Base-by-base conservation (phyloP, 2,888 invertebrate genomes). In the Perizoma flavofasciatum region DNA sequence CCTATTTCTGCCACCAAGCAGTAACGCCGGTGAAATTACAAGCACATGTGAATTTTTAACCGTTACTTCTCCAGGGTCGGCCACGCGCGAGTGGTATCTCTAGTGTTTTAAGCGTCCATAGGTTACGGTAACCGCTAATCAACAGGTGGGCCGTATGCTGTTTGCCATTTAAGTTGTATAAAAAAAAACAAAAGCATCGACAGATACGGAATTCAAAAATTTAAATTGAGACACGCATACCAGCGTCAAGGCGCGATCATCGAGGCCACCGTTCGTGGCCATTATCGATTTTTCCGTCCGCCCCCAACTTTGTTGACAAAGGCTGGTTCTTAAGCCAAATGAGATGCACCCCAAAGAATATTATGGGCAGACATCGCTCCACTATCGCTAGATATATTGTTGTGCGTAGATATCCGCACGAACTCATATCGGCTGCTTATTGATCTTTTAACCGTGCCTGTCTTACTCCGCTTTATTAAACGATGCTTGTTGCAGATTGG, bases 261-360 rank as follows among this genome's bases (percentile, higher is more conserved):
- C 83, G 80, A 76, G 77, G 79, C 78, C 75, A 79, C 68, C 43
- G 84, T 80, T 82, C 83, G 88, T 78, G 87, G 86, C 80, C 77
- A 84, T 75, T 90, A 91, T 92, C 89, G 92, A 91, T 91, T 91
- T 90, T 91, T 84, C 83, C 82, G 77, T 77, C 82, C 86, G 77
- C 86, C 91, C 90, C 89, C 85, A 85, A 85, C 82, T 85, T 86
- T 91, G 91, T 92, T 92, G 91, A 92, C 91, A 92, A 90, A 91
- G 92, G 89, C 89, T 86, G 88, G 91, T 91, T 91, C 92, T 91
- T 91, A 90, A 86, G 86, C 89, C 88, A 91, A 92, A 92, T 92
- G 91, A 92, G 92, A 92, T 92, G 91, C 91, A 92, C 91, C 91
- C 91, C 85, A 89, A 91, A 92, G 90, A 89, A 92, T 92, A 92